A percentile compares a stretch with the other conserved stretches of the same genome.
Evolutionary conservation across 2,797 vertebrate species (phyloP).

Genomic region (Mionectes olivaceus): DNA sequence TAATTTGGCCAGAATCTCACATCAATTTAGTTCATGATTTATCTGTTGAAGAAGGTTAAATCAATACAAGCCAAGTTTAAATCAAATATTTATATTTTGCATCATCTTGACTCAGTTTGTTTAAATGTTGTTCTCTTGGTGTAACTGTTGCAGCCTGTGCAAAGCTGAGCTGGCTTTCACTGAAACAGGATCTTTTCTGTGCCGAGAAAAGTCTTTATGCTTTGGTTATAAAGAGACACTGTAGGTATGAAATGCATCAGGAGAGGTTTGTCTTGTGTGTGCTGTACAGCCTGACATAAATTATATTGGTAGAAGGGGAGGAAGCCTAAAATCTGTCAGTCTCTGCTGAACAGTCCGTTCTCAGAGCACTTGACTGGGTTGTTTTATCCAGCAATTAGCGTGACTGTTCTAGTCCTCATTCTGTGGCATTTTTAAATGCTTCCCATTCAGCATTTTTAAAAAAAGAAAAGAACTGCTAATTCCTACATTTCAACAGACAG

Average conservation of each 20-base stretch:
- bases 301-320: not conserved
- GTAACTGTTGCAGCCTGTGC: not conserved
- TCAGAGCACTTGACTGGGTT: not conserved
- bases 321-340: not conserved
- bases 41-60: conserved; percentile 43
- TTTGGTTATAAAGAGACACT: not conserved
- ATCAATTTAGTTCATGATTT: conserved; percentile 61
- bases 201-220: not conserved
- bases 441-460: not conserved
- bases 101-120: conserved; percentile 54
- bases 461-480: not conserved
- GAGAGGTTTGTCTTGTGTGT: not conserved
- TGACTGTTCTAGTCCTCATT: not conserved
- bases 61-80: conserved; percentile 58
- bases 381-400: not conserved
- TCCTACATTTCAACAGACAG: not conserved
- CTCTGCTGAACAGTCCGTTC: not conserved
- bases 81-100: conserved; percentile 60
- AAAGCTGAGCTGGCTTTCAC: not conserved
- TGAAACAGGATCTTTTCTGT: not conserved
- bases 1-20: conserved; percentile 4
- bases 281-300: not conserved
- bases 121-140: conserved; percentile 26
- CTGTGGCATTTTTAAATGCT: not conserved
- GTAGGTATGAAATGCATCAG: not conserved